Evolutionary conservation across 2,113 vertebrate genomes (phyloP).

Genomic region (Lota lota): DNA sequence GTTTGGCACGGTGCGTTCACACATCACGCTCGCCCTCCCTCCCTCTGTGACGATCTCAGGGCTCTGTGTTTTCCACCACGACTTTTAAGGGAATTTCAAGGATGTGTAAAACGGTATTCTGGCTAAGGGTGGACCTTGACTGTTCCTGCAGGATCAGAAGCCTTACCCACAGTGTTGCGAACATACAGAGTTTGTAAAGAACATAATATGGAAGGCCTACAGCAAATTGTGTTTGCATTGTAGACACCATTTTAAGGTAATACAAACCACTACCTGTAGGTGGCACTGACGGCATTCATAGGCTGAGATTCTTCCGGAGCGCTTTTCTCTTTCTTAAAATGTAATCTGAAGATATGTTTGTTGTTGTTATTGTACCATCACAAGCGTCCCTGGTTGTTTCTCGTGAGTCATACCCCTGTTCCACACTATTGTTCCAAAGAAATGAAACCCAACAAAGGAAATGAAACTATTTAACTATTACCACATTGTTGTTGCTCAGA

Average conservation of each 20-base stretch:
- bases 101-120: no score
- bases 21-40: background rate
- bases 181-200: no score
- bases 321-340: background rate
- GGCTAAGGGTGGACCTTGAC: no score
- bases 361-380: background rate
- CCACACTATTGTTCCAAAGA: background rate
- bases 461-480: background rate
- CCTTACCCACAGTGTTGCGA: no score
- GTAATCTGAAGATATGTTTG: background rate
- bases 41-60: no score
- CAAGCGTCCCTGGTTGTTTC: background rate
- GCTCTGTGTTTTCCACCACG: no score
- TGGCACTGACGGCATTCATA: conserved; percentile 55
- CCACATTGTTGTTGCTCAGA: no score
- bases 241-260: background rate
- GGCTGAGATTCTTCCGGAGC: background rate
- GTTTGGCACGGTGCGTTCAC: background rate
- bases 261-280: conserved; percentile 45
- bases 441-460: background rate
- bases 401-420: background rate
- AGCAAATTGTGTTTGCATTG: no score
- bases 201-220: no score
- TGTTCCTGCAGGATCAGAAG: no score
- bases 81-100: no score